Base-by-base conservation (phyloP, 1,140 invertebrate species). In the Archivesica marissinica region DNA sequence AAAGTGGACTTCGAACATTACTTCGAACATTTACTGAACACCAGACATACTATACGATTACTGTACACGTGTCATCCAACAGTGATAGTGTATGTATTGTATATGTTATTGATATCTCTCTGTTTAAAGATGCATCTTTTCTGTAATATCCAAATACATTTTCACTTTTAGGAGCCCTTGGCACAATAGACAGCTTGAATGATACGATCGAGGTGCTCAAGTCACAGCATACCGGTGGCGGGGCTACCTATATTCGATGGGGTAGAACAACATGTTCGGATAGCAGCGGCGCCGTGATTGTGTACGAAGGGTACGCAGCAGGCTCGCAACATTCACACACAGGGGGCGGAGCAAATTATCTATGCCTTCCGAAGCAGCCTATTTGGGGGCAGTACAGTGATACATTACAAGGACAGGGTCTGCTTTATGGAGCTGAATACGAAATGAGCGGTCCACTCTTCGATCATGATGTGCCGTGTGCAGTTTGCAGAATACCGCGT, bases 381-480 rank as follows among this genome's bases (percentile, higher is more conserved):
- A 15, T 33, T 25, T 78, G 75, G 75, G 64, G 38, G 3, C 23
- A 30, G 6, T 70, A 68, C 35, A 39, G 70, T 9, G 78, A 80
- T 17, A 38, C 13, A 2, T 1, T 3, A 25, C 41, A 68, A 23
- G 25, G 13, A 4, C 20, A 28, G 28, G 61, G 17, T 3, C 39
- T 0, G 2, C 17, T 80, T 39, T 70, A 70, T 50, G 78, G 78
- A 9, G 64, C 28, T 28, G 78, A 80, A 41, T 80, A 80, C 52
- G 0, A 68, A 35, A n/a, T 54, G 1, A 2, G 6, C 0, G 11
- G 3, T 15, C 9, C 13, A 3, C 54, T 88, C 2, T 11, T 78
- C 25, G 61, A 86, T 61, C 54, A 86, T 17, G 74, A 88, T 38
- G 80, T 85, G 20, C 86, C 85, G 17, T 90, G 89, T 41, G 80